Evolutionary conservation across 2,888 invertebrate species (phyloP).

Genomic region (Nymphalis urticae): DNA sequence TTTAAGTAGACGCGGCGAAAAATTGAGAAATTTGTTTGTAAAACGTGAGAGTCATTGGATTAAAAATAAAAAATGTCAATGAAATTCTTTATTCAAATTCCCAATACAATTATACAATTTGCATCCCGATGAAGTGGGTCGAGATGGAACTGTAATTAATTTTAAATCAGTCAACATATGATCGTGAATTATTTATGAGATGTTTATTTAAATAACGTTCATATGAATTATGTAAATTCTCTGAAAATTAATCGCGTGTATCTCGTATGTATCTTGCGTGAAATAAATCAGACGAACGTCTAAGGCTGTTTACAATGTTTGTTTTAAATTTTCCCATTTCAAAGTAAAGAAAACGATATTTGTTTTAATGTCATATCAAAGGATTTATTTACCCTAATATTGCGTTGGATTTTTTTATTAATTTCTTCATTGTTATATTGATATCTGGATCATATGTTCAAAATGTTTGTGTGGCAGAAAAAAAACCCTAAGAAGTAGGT

Average conservation of each 20-base stretch:
- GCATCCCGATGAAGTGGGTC: background rate
- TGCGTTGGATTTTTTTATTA: too few species aligned
- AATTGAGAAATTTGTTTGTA: too few species aligned
- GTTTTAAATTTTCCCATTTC: background rate
- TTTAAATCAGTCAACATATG: constrained; percentile 7
- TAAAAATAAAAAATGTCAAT: background rate
- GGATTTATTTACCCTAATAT: background rate
- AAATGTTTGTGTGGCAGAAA: too few species aligned
- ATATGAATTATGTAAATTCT: background rate
- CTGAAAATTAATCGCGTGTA: background rate
- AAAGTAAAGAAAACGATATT: background rate
- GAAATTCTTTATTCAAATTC: background rate
- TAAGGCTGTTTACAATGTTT: background rate
- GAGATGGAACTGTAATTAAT: constrained; percentile 2
- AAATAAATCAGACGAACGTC: background rate
- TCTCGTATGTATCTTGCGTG: background rate
- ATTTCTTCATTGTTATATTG: too few species aligned
- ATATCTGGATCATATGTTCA: too few species aligned
- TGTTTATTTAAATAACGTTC: constrained; percentile 5
- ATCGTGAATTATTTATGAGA: constrained; percentile 10
- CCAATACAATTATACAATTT: constrained; percentile 1
- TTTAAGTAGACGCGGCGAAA: too few species aligned
- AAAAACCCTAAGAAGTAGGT: too few species aligned
- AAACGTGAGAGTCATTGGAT: background rate
- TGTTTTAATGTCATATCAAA: background rate